phyloP scores from a whole-genome alignment of 2,113 vertebrate genomes.

The Oncorhynchus clarkii region DNA sequence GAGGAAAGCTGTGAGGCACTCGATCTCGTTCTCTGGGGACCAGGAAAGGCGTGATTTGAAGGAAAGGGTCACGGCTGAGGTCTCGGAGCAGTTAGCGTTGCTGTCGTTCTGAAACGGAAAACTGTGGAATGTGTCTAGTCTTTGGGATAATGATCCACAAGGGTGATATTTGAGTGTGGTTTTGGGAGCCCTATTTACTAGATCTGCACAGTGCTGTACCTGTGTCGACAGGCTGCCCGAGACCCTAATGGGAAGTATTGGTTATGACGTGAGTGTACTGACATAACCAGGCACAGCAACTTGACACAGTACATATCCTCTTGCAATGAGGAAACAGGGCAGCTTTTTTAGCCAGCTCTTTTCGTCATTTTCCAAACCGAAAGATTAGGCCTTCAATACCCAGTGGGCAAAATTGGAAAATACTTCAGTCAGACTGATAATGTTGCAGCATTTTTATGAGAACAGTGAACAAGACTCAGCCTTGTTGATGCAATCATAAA shows the following conservation, averaged over 20 bases:
- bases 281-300: neutral
- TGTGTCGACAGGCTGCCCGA: conserved; percentile 17
- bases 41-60: conserved; percentile 6
- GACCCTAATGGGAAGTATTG: conserved; percentile 28
- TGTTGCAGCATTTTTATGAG: no score
- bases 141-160: conserved; percentile 26
- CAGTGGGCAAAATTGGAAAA: no score
- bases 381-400: no score
- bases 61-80: conserved; percentile 23
- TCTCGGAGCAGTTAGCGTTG: conserved; percentile 16
- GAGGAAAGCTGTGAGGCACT: conserved; percentile 30
- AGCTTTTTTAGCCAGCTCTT: no score
- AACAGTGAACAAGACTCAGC: no score
- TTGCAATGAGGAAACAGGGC: no score
- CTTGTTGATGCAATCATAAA: no score
- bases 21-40: conserved; percentile 12
- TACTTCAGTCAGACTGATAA: no score
- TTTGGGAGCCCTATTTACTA: conserved; percentile 1
- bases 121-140: conserved; percentile 18
- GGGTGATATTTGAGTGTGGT: conserved; percentile 16
- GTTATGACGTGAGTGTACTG: conserved; percentile 5
- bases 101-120: conserved; percentile 29
- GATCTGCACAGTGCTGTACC: conserved; percentile 5
- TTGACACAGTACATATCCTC: neutral
- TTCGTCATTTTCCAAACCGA: no score